phyloP scores from a whole-genome alignment of 1,140 invertebrate genomes.

The Megalonaias nervosa region DNA sequence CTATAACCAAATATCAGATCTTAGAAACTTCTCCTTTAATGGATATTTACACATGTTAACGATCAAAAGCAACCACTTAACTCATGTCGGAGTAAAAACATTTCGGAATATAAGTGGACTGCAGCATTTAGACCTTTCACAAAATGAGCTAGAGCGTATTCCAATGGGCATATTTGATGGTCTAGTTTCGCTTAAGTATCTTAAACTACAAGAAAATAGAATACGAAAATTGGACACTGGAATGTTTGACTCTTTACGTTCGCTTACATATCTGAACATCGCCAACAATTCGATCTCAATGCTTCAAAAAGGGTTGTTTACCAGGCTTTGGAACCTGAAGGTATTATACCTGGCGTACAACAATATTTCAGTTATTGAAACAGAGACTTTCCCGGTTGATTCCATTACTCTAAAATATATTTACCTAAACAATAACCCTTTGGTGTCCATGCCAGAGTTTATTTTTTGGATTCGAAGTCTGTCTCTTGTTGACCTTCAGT shows the following conservation, averaged over 20 bases:
- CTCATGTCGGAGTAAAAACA: constrained; percentile 24
- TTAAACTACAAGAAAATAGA: neutral
- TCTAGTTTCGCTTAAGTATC: neutral
- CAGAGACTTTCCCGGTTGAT: constrained; percentile 31
- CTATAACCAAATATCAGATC: constrained; percentile 39
- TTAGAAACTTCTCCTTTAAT: constrained; percentile 36
- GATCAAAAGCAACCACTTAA: constrained; percentile 34
- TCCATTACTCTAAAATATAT: constrained; percentile 30
- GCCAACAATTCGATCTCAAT: constrained; percentile 34
- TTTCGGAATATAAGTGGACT: constrained; percentile 40
- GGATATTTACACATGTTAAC: constrained; percentile 47
- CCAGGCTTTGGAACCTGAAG: constrained; percentile 31
- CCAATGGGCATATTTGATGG: constrained; percentile 30
- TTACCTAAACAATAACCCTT: constrained; percentile 41
- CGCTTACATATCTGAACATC: constrained; percentile 25
- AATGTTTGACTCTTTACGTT: neutral
- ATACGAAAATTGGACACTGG: too few relatives aligned
- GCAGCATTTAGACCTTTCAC: constrained; percentile 41
- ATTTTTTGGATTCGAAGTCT: constrained; percentile 47
- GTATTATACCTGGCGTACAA: constrained; percentile 41
- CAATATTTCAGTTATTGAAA: constrained; percentile 16
- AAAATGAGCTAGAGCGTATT: constrained; percentile 33
- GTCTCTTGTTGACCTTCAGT: constrained; percentile 30
- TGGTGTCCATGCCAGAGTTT: constrained; percentile 40
- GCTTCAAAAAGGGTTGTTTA: constrained; percentile 35